Conservation (phyloP, 2,888 invertebrate genomes). For the Machimus rusticus region DNA sequence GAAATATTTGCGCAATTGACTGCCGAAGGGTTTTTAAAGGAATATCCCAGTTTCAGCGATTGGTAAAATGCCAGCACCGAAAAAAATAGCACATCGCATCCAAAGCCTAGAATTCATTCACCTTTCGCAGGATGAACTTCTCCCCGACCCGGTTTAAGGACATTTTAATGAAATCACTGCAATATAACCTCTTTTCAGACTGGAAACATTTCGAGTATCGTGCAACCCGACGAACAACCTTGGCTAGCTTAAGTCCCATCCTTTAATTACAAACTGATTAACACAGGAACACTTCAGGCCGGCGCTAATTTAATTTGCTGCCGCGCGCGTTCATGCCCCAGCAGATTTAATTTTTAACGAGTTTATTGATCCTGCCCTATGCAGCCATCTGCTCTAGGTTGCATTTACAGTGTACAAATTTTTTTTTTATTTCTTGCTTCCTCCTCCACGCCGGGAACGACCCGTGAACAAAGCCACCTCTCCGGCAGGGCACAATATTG, state of each 20-base stretch:
- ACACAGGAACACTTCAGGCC: conserved; percentile 2
- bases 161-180: not conserved
- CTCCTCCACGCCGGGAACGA: not conserved
- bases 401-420: not conserved
- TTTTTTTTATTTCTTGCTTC: not conserved
- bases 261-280: conserved; percentile 23
- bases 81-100: not conserved
- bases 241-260: conserved; percentile 11
- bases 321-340: not conserved
- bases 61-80: not conserved
- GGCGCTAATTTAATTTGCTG: conserved; percentile 27
- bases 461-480: conserved; percentile 20
- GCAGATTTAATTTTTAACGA: conserved; percentile 28
- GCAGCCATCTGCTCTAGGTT: not conserved
- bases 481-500: conserved; percentile 26
- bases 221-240: not conserved
- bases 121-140: not conserved
- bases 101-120: not conserved
- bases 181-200: not conserved
- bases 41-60: not conserved
- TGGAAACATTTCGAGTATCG: not conserved
- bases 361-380: conserved; percentile 25
- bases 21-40: not conserved
- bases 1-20: not conserved
- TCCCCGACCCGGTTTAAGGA: not conserved